A percentile compares a stretch with the other conserved stretches of the same genome.
phyloP scores from a whole-genome alignment of 2,888 invertebrate genomes.

The Crossocerus cetratus region DNA sequence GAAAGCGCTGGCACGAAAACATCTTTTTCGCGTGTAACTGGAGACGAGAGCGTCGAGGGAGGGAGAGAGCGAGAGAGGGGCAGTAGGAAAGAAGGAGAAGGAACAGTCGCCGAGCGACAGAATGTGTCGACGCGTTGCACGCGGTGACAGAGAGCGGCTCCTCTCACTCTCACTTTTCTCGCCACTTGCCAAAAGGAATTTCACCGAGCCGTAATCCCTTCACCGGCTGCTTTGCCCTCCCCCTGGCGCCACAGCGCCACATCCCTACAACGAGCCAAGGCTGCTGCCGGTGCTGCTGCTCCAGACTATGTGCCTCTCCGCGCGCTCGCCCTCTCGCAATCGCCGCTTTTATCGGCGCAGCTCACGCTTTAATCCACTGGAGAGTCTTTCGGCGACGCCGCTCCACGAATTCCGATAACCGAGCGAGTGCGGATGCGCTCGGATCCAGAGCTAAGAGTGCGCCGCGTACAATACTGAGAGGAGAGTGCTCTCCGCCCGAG shows the following conservation, averaged over 20 bases:
- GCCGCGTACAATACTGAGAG: not conserved
- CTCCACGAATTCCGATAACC: not conserved
- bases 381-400: not conserved
- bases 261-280: not conserved
- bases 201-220: conserved; percentile 13
- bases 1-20: conserved; percentile 25
- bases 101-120: too few species aligned
- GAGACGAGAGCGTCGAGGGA: not conserved
- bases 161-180: conserved; percentile 59
- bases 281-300: not conserved
- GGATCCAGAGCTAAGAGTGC: too few species aligned
- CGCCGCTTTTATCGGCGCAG: conserved; percentile 4
- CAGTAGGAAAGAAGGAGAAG: too few species aligned
- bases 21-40: conserved; percentile 29
- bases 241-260: not conserved
- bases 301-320: not conserved
- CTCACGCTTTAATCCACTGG: conserved; percentile 5
- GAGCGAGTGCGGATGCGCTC: not conserved
- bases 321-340: not conserved
- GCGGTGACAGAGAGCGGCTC: conserved; percentile 7
- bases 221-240: not conserved
- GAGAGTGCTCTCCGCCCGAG: too few species aligned
- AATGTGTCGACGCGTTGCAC: conserved; percentile 1
- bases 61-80: too few species aligned
- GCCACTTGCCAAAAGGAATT: conserved; percentile 29